Base-by-base conservation (phyloP, 1,140 invertebrate genomes). In the Pteromalus puparum region DNA sequence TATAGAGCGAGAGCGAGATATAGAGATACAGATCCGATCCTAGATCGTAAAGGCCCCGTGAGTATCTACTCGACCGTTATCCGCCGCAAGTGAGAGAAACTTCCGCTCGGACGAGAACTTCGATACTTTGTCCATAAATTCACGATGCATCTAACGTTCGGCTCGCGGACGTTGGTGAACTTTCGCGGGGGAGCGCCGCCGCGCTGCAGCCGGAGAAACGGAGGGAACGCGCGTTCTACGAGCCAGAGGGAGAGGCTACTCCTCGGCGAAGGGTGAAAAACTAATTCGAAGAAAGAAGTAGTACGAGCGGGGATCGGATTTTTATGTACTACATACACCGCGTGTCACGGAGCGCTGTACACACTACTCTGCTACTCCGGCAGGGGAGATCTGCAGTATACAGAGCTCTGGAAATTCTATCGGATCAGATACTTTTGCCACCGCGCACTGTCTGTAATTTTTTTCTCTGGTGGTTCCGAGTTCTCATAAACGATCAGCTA, bases 31-130 rank as follows among this genome's bases (percentile, higher is more conserved):
- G 48, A 53, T 74, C 24, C 68, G 18, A 74, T 30, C 13, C 15
- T 67, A 48, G 80, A 78, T 77, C 81, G 78, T 82, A 78, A 78
- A 81, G 81, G 85, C 48, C 46, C 73, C 77, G 46, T 30, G 87
- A 85, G 84, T 87, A 80, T 79, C 75, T 68, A 84, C 46, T 79
- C 76, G 76, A 84, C 42, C 82, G 82, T 84, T 84, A 84, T 84
- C 83, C 68, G 34, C 83, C 72, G 42, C 83, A 75, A 81, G 82
- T 79, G 78, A 53, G 72, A 85, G 83, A 85, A 85, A 81, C 83
- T 85, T 85, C 34, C 34, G 77, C 61, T 81, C 72, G 83, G 78
- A 85, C 77, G 76, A 74, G 34, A 81, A 85, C 34, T 85, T 85
- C 6, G 53, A 81, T 85, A 81, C 83, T 76, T 81, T 53, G 77